Conservation (phyloP, 2,797 vertebrate genomes). For the Antrozous pallidus region DNA sequence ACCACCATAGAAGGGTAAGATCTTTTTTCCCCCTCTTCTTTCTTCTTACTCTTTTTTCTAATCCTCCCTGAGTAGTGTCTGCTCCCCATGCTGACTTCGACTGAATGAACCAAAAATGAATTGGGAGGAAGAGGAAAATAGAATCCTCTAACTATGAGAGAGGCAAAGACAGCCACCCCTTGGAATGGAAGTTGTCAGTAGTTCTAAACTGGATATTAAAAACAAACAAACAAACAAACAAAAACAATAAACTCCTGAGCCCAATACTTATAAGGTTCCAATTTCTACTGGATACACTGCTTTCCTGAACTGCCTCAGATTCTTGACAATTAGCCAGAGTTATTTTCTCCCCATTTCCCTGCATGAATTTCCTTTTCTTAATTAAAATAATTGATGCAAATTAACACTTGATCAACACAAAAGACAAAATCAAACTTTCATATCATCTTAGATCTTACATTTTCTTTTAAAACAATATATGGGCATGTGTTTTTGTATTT, state of each 20-base stretch:
- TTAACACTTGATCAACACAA: conserved; percentile 16
- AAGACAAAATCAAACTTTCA: not conserved
- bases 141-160: conserved; percentile 32
- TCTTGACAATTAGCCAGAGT: not conserved
- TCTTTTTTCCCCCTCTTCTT: not conserved
- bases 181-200: conserved; percentile 70
- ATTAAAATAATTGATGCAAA: conserved; percentile 24
- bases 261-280: not conserved
- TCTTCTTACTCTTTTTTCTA: not conserved
- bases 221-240: not conserved
- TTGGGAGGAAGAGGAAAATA: not conserved
- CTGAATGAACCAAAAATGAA: not conserved
- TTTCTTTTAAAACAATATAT: not conserved
- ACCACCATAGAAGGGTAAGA: not conserved
- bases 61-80: not conserved
- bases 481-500: not conserved
- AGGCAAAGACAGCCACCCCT: conserved; percentile 64
- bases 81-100: not conserved
- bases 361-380: conserved; percentile 50
- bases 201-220: conserved; percentile 46
- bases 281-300: not conserved
- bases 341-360: not conserved
- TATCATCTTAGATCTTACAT: not conserved
- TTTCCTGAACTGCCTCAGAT: not conserved
- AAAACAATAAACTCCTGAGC: not conserved